Conservation (phyloP, 2,888 invertebrate genomes). For the Chloromyia formosa region DNA sequence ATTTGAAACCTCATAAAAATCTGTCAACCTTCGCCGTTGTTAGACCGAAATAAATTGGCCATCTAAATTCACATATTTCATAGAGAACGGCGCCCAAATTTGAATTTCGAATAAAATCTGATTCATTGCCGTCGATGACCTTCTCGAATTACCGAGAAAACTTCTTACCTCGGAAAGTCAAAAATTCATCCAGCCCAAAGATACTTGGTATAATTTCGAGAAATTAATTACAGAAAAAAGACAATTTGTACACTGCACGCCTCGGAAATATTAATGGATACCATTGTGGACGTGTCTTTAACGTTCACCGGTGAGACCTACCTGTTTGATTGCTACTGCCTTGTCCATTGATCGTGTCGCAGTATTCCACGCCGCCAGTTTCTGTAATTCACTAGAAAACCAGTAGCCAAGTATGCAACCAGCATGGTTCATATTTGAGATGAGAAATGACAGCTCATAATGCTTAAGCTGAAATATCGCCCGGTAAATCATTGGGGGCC, state of each 20-base stretch:
- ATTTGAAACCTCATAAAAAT: no score
- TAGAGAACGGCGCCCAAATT: no score
- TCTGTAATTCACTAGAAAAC: constrained; percentile 53
- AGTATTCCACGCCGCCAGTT: constrained; percentile 38
- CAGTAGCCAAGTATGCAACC: constrained; percentile 53
- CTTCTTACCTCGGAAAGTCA: neutral
- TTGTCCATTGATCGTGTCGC: constrained; percentile 35
- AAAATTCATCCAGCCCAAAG: neutral
- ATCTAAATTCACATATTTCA: no score
- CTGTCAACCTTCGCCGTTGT: no score
- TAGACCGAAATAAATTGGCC: no score
- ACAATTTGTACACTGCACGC: constrained; percentile 42
- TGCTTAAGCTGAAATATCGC: constrained; percentile 43
- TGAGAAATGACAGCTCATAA: constrained; percentile 57
- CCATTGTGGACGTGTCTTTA: neutral
- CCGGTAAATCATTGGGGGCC: constrained; percentile 46
- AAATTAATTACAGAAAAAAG: constrained; percentile 37
- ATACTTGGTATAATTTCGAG: constrained; percentile 3
- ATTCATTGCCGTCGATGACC: neutral
- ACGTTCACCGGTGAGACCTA: constrained; percentile 42
- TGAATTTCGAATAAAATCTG: no score
- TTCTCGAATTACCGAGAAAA: neutral
- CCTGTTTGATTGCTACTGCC: constrained; percentile 42
- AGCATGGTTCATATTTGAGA: constrained; percentile 53
- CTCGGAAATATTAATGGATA: constrained; percentile 47